Evolutionary conservation across 2,888 invertebrate species (phyloP).

Genomic region (Lasioglossum zephyrum): DNA sequence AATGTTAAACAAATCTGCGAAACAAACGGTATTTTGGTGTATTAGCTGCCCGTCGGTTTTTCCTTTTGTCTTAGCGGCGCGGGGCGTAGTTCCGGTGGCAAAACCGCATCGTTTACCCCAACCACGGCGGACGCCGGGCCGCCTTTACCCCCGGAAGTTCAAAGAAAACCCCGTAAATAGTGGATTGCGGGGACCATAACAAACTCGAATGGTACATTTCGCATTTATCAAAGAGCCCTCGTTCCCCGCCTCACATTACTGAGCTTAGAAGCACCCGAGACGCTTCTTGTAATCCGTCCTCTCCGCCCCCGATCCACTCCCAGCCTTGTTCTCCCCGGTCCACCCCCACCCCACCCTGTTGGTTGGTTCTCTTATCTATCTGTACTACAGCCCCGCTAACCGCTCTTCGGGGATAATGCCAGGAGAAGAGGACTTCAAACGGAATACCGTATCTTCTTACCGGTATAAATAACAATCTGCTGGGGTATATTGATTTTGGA

Average conservation of each 20-base stretch:
- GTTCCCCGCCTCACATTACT: constrained; percentile 68
- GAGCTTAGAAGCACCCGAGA: constrained; percentile 71
- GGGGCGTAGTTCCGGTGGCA: constrained; percentile 52
- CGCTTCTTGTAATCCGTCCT: constrained; percentile 75
- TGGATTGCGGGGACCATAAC: constrained; percentile 72
- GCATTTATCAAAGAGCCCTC: constrained; percentile 75
- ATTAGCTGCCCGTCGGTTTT: constrained; percentile 25
- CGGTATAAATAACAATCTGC: constrained; percentile 73
- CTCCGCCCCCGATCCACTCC: constrained; percentile 39
- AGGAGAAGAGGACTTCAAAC: constrained; percentile 71
- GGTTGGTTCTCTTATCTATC: constrained; percentile 53
- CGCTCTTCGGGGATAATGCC: constrained; percentile 68
- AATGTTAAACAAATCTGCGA: constrained; percentile 31
- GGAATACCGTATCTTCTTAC: constrained; percentile 69
- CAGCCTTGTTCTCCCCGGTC: constrained; percentile 16
- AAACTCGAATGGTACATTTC: constrained; percentile 75
- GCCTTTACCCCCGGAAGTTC: constrained; percentile 65
- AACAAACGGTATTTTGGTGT: constrained; percentile 33
- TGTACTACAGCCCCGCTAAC: constrained; percentile 60
- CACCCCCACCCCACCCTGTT: background rate
- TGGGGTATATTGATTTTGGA: constrained; percentile 67
- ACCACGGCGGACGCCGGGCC: constrained; percentile 37
- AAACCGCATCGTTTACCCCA: constrained; percentile 68
- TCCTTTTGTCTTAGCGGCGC: constrained; percentile 26
- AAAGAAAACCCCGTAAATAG: constrained; percentile 74